Conservation (phyloP, 1,140 invertebrate genomes). For the Drosophila kohkoa region DNA sequence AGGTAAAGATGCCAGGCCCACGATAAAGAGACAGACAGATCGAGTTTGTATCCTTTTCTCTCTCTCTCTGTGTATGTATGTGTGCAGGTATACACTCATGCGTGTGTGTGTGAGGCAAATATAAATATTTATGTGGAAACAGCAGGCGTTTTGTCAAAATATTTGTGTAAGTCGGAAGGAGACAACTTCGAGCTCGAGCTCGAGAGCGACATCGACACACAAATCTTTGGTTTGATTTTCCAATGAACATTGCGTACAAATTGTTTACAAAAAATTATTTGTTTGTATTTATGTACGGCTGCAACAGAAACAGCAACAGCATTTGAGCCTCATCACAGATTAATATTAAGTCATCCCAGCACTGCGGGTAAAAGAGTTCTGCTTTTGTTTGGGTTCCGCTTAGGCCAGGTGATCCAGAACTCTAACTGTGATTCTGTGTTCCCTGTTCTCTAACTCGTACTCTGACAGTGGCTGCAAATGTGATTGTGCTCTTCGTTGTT, state of each 20-base stretch:
- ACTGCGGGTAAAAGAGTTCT: constrained; percentile 28
- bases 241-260: constrained; percentile 64
- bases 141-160: constrained; percentile 83
- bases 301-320: neutral
- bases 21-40: constrained; percentile 51
- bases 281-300: constrained; percentile 58
- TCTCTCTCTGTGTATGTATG: neutral
- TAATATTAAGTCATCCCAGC: constrained; percentile 59
- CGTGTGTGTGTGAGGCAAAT: constrained; percentile 54
- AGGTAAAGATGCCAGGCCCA: constrained; percentile 68
- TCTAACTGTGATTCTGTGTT: constrained; percentile 24
- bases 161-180: constrained; percentile 72
- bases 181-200: constrained; percentile 31
- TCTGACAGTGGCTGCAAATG: no score
- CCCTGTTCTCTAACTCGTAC: neutral
- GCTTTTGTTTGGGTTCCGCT: constrained; percentile 7
- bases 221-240: constrained; percentile 64
- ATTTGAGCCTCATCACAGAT: constrained; percentile 28
- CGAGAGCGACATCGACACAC: constrained; percentile 29
- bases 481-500: neutral
- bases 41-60: constrained; percentile 32
- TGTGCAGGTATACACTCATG: neutral
- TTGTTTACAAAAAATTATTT: constrained; percentile 71
- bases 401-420: constrained; percentile 38
- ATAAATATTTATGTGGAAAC: constrained; percentile 84